These are phyloP conservation scores for Neotragus moschatus DNA, from an alignment of 2,113 vertebrate species.

Conservation along the genomic window DNA sequence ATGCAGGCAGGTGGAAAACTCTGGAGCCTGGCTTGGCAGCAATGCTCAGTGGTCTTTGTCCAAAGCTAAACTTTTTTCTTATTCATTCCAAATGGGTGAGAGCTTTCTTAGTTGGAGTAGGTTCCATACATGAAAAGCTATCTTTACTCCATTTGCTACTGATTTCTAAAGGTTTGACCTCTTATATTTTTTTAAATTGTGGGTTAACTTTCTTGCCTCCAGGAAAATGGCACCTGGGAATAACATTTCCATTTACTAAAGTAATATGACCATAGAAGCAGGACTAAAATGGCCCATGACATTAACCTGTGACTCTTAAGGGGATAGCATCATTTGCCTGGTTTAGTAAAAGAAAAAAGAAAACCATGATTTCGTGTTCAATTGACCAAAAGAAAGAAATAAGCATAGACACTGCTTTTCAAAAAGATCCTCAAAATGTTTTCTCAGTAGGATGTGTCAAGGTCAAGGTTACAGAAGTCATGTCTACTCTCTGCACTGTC, in stretches of 20 bases:
- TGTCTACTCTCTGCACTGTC: not conserved
- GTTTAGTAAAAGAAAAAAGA: constrained; percentile 17
- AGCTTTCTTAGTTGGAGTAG: constrained; percentile 76
- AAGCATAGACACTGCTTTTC: not conserved
- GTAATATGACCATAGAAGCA: constrained; percentile 53
- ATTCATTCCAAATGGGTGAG: constrained; percentile 50
- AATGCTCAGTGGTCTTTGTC: constrained; percentile 57
- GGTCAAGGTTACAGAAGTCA: not conserved
- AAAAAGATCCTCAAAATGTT: constrained; percentile 18
- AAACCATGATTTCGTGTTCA: not conserved
- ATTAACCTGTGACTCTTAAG: constrained; percentile 58
- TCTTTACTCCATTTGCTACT: constrained; percentile 71
- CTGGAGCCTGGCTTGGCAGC: constrained; percentile 37
- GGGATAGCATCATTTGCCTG: constrained; percentile 52
- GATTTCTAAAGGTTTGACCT: constrained; percentile 77
- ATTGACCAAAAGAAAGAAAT: not conserved
- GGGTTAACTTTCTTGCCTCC: constrained; percentile 75
- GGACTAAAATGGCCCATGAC: constrained; percentile 10
- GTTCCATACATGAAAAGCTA: constrained; percentile 68
- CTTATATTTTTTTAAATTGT: constrained; percentile 68
- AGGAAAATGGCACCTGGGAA: constrained; percentile 75
- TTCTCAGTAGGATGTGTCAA: constrained; percentile 13
- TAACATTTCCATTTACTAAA: constrained; percentile 77
- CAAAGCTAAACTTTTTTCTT: constrained; percentile 40
- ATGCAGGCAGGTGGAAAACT: constrained; percentile 62